These are phyloP conservation scores for Epizoanthus rinbou DNA, from an alignment of 92 coral and sea anemone genomes.

Conservation along the genomic window DNA sequence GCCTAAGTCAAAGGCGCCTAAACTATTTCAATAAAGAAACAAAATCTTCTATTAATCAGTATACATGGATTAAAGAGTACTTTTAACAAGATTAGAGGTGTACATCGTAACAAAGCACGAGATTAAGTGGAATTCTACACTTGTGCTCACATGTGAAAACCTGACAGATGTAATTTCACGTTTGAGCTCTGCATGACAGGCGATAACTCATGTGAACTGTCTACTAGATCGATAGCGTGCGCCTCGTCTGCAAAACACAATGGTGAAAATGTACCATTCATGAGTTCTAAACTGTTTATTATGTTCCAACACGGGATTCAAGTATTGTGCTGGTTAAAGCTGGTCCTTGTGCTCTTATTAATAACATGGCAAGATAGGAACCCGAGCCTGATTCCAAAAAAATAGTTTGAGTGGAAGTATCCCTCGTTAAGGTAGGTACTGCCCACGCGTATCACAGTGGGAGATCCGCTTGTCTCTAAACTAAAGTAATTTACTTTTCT, in stretches of 20 bases:
- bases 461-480: neutral
- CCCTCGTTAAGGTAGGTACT: constrained; percentile 2
- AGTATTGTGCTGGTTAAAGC: no score
- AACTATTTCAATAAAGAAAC: constrained; percentile 38
- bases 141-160: constrained; percentile 5
- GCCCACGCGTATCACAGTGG: neutral
- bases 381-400: neutral
- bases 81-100: constrained; percentile 32
- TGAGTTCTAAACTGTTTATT: no score
- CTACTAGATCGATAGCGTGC: no score
- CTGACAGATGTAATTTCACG: neutral
- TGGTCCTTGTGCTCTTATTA: no score
- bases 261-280: no score
- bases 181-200: no score
- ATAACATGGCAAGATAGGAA: neutral
- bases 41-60: constrained; percentile 37
- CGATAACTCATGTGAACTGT: no score
- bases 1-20: neutral
- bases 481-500: neutral
- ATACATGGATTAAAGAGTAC: constrained; percentile 35
- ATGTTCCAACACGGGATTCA: no score
- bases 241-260: no score
- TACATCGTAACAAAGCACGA: constrained; percentile 21
- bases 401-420: neutral
- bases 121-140: constrained; percentile 35